Conservation (phyloP, 1,140 invertebrate genomes). For the Gonatopus flavifemur region DNA sequence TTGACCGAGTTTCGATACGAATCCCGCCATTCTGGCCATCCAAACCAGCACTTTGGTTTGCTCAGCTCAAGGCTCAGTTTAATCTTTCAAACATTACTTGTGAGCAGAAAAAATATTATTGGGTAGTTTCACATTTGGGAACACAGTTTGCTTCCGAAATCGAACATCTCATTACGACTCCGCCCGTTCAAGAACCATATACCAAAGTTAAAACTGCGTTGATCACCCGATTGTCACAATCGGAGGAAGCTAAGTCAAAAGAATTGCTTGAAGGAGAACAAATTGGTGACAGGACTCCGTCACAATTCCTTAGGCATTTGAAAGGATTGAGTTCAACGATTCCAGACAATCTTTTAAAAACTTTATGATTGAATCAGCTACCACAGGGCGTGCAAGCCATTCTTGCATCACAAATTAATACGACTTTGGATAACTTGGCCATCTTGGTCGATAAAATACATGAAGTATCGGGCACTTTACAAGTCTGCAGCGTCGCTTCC, state of each 20-base stretch:
- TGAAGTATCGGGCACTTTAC: slow-evolving; percentile 22
- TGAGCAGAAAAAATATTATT: slow-evolving; percentile 30
- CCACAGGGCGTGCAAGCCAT: slow-evolving; percentile 19
- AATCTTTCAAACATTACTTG: slow-evolving; percentile 15
- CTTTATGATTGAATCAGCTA: slow-evolving; percentile 19
- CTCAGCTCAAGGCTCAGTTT: too few relatives aligned
- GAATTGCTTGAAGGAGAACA: slow-evolving; percentile 36
- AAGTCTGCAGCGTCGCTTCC: neutral
- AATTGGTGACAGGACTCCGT: slow-evolving; percentile 39
- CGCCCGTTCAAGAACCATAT: slow-evolving; percentile 15
- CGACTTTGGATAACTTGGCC: slow-evolving; percentile 27
- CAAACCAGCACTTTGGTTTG: too few relatives aligned
- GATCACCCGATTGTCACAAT: slow-evolving; percentile 27
- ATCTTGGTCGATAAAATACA: slow-evolving; percentile 50
- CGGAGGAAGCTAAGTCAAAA: slow-evolving; percentile 26
- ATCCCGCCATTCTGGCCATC: too few relatives aligned
- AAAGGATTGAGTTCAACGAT: slow-evolving; percentile 7
- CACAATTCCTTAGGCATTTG: slow-evolving; percentile 31
- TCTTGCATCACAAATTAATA: slow-evolving; percentile 6
- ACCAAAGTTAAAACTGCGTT: slow-evolving; percentile 32
- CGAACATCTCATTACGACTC: slow-evolving; percentile 14
- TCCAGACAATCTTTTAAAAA: slow-evolving; percentile 13
- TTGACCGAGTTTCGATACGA: too few relatives aligned
- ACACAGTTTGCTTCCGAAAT: neutral
- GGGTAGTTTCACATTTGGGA: slow-evolving; percentile 9